Base-by-base conservation (phyloP, 2,888 invertebrate genomes). In the Aporophyla nigra region DNA sequence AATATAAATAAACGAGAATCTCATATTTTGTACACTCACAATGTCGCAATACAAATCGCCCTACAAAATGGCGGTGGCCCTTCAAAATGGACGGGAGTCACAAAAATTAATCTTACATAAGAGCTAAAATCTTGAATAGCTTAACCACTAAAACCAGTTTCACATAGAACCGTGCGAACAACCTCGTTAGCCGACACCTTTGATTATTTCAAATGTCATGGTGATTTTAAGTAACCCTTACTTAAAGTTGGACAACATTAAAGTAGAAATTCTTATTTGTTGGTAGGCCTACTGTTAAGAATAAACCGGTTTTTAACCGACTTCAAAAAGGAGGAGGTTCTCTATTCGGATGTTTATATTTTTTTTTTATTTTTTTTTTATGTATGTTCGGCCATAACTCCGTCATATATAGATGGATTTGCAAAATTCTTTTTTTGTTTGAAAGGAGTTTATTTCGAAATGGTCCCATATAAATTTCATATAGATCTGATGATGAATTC, bases 151-250 rank as follows among this genome's bases (percentile, higher is more conserved):
- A 56, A 83, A 77, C 68, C 71, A 27, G 71, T 66, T 58, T 54
- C 54, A 19, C 33, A 6, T 83, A 59, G n/a, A 65, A 69, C 46
- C 56, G 56, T 63, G 69, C 27, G 65, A 84, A 70, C 62, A 46
- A 67, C 9, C 24, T 83, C 69, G 67, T 73, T 78, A 49, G n/a
- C 63, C 43, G 27, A 71, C 43, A n/a, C 49, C 62, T 77, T 73
- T 59, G 58, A 74, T 78, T 73, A 83, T 80, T 63, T 67, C 46
- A 63, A 72, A 80, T 61, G 63, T 76, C 76, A 80, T 80, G 62
- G 73, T 65, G 56, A 71, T 76, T 71, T 65, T 67, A 49, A 65
- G 43, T 73, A 43, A 69, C 33, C 49, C 68, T 61, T 71, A 53
- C 21, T 68, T 59, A 46, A 56, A 27, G 49, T 80, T 62, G 63